Evolutionary conservation across 2,797 vertebrate genomes (phyloP).

Genomic region (Anabacerthia variegaticeps): DNA sequence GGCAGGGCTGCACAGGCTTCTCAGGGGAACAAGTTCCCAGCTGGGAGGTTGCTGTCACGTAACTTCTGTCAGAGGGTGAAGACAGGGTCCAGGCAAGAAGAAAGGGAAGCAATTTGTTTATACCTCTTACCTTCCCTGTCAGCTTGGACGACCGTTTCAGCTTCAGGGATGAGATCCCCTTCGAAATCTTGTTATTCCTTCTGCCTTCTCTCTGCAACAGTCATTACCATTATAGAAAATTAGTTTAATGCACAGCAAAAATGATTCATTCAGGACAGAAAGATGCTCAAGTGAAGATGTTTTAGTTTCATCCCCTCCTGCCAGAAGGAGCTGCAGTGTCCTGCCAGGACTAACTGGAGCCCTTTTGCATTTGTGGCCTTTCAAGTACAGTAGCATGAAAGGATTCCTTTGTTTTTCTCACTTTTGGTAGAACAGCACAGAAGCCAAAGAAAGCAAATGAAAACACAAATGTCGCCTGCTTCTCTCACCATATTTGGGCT

Average conservation of each 20-base stretch:
- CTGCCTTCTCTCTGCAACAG: constrained; percentile 52
- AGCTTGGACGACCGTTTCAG: constrained; percentile 71
- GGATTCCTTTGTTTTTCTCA: neutral
- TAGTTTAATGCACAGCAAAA: neutral
- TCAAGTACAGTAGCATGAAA: neutral
- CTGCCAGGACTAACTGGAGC: neutral
- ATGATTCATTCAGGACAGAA: neutral
- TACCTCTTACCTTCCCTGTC: constrained; percentile 68
- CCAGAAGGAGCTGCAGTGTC: neutral
- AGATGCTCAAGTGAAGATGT: neutral
- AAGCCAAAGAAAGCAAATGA: neutral
- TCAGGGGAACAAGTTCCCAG: neutral
- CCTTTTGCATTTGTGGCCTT: neutral
- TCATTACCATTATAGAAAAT: neutral
- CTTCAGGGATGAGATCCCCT: constrained; percentile 74
- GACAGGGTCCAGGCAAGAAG: neutral
- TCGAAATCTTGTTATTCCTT: constrained; percentile 61
- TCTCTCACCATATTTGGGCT: constrained; percentile 56
- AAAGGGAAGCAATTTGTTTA: neutral
- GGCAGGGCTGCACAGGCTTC: neutral
- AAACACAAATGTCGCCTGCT: neutral
- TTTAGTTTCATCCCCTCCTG: neutral
- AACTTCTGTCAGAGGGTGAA: neutral
- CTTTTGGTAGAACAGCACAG: neutral
- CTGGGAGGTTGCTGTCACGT: neutral